A percentile compares a stretch with the other conserved stretches of the same genome.
These are phyloP conservation scores for Drosophila elegans DNA, from an alignment of 1,140 invertebrate genomes.

Conservation along the genomic window DNA sequence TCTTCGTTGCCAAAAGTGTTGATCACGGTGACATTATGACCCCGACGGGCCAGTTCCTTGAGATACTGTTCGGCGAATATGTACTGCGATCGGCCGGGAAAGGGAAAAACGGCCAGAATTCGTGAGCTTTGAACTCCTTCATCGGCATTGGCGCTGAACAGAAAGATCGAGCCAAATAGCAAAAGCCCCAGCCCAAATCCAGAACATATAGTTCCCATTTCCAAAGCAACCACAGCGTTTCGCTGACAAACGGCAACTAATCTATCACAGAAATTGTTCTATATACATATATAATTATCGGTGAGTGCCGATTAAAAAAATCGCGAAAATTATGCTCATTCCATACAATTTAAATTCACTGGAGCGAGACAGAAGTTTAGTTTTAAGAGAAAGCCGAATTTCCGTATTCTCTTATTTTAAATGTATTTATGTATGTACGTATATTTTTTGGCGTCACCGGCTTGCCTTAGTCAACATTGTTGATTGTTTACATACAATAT, in stretches of 20 bases:
- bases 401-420: constrained; percentile 5
- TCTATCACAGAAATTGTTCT: constrained; percentile 10
- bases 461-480: constrained; percentile 28
- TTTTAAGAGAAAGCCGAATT: constrained; percentile 12
- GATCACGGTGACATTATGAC: constrained; percentile 86
- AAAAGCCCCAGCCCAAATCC: constrained; percentile 3
- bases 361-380: constrained; percentile 32
- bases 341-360: constrained; percentile 12
- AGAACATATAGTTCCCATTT: constrained; percentile 10
- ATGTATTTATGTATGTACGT: constrained; percentile 1
- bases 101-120: constrained; percentile 76
- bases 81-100: constrained; percentile 75
- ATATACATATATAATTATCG: constrained; percentile 34
- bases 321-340: constrained; percentile 5
- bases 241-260: constrained; percentile 37
- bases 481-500: constrained; percentile 51
- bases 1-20: constrained; percentile 83
- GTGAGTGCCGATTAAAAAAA: not conserved
- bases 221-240: constrained; percentile 11
- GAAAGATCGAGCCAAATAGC: not conserved
- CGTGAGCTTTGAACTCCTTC: constrained; percentile 39
- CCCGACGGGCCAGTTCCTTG: constrained; percentile 80
- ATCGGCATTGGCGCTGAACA: not conserved
- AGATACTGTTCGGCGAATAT: constrained; percentile 78
- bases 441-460: constrained; percentile 20